Percentiles rank a stretch among this genome's conserved stretches.
These are phyloP conservation scores for Tokudaia muenninki DNA, from an alignment of 2,797 vertebrate genomes.

Conservation along the genomic window DNA sequence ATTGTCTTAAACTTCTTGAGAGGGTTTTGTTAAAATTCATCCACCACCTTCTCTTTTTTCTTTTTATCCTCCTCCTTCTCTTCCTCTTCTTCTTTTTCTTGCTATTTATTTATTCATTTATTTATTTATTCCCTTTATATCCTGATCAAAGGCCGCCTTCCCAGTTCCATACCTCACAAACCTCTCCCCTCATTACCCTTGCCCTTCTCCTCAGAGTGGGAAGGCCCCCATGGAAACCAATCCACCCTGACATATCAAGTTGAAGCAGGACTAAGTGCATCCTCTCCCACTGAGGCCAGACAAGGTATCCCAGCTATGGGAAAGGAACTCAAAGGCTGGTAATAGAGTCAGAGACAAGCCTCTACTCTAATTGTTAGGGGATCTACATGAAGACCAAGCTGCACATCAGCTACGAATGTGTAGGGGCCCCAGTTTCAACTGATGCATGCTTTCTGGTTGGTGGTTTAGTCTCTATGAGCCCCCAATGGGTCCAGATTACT, in stretches of 20 bases:
- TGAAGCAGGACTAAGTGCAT: background rate
- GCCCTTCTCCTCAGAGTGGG: background rate
- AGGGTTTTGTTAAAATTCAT: background rate
- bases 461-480: background rate
- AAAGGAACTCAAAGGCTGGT: background rate
- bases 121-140: background rate
- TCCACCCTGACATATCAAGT: background rate
- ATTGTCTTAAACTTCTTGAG: background rate
- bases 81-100: background rate
- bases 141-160: background rate
- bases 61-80: background rate
- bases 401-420: background rate
- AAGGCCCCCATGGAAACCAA: background rate
- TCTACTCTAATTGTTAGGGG: background rate
- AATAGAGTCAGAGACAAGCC: background rate
- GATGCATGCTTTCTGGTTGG: background rate
- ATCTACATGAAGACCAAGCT: background rate
- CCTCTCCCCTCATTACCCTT: background rate
- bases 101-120: no score
- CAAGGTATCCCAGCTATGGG: background rate
- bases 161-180: background rate
- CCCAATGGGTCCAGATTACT: background rate
- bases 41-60: background rate
- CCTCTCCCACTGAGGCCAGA: background rate
- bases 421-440: background rate